phyloP scores from a whole-genome alignment of 2,113 vertebrate genomes.

The Steatornis caripensis region DNA sequence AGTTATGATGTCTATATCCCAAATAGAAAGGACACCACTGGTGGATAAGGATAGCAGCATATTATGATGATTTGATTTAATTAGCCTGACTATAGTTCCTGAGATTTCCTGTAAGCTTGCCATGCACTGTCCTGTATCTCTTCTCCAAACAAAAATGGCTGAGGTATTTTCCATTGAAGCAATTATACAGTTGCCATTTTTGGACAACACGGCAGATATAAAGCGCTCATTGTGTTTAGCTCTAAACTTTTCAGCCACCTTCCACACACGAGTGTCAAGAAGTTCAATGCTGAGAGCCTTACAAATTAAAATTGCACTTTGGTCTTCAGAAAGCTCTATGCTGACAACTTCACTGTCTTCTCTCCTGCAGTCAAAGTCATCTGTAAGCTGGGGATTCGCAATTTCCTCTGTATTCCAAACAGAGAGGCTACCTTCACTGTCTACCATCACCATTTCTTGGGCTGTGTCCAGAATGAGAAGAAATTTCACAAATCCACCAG shows the following conservation, averaged over 20 bases:
- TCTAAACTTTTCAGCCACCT: conserved; percentile 96
- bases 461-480: conserved; percentile 91
- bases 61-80: conserved; percentile 96
- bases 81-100: conserved; percentile 93
- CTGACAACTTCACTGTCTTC: conserved; percentile 94
- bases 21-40: conserved; percentile 94
- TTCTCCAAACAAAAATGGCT: conserved; percentile 97
- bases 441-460: conserved; percentile 97
- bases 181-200: conserved; percentile 94
- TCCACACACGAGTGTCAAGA: conserved; percentile 91
- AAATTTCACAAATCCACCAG: conserved; percentile 94
- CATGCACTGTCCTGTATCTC: conserved; percentile 97
- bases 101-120: conserved; percentile 97
- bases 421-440: conserved; percentile 94
- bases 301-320: conserved; percentile 94
- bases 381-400: conserved; percentile 87
- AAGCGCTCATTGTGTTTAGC: conserved; percentile 93
- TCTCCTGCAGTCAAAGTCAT: conserved; percentile 94
- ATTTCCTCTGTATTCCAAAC: conserved; percentile 97
- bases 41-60: conserved; percentile 93
- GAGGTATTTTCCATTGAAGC: conserved; percentile 98
- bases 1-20: conserved; percentile 98
- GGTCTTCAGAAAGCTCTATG: conserved; percentile 95
- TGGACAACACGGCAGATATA: conserved; percentile 92
- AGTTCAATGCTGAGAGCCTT: conserved; percentile 95